Conservation (phyloP, 2,113 vertebrate species). For the Thinocorus orbignyianus region DNA sequence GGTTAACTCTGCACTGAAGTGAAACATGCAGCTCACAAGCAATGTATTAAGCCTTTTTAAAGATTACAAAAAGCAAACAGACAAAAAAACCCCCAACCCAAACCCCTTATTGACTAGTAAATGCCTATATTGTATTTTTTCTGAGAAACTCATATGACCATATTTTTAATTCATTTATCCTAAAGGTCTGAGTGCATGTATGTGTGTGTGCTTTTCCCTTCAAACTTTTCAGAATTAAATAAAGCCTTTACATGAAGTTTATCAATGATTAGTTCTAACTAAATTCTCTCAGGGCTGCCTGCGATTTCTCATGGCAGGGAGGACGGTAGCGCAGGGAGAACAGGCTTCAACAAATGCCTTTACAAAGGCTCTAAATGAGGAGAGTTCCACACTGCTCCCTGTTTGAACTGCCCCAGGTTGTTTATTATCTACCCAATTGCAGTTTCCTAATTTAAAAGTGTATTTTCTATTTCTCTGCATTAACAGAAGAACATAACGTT, state of each 20-base stretch:
- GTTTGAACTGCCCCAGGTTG: neutral
- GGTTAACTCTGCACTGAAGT: constrained; percentile 15
- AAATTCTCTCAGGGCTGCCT: neutral
- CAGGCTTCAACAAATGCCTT: neutral
- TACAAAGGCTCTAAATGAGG: neutral
- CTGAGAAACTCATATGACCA: neutral
- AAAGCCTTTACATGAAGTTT: neutral
- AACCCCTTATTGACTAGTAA: neutral
- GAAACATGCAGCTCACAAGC: neutral
- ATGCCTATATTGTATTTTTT: neutral
- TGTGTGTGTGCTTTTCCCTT: neutral
- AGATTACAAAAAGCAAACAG: neutral
- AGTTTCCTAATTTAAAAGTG: neutral
- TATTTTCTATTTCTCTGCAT: neutral
- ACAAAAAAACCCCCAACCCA: neutral
- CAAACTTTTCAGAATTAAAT: neutral
- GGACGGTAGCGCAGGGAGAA: neutral
- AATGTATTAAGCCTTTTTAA: constrained; percentile 4
- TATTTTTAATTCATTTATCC: neutral
- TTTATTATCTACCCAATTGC: neutral
- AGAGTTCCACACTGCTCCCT: neutral
- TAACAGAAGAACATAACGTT: neutral
- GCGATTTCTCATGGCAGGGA: accelerated
- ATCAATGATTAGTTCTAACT: neutral
- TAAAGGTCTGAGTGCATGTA: neutral